A percentile compares a stretch with the other conserved stretches of the same genome.
These are phyloP conservation scores for Hyalella azteca DNA, from an alignment of 2,888 invertebrate genomes.

Conservation along the genomic window DNA sequence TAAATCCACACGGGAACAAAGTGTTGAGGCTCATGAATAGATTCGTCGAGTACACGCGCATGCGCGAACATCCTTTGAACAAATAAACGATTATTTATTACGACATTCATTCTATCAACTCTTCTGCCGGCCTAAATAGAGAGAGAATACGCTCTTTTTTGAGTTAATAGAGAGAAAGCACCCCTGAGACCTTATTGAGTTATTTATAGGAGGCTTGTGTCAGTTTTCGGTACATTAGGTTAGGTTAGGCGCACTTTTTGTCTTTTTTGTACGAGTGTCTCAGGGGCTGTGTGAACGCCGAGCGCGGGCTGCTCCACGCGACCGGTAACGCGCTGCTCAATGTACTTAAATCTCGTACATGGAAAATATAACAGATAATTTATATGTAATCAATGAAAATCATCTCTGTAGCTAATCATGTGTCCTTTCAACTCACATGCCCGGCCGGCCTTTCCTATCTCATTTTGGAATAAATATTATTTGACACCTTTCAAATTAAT, in stretches of 20 bases:
- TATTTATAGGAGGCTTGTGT: conserved; percentile 36
- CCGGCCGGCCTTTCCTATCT: too few species aligned
- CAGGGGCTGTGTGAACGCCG: too few species aligned
- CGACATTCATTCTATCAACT: not conserved
- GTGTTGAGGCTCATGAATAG: not conserved
- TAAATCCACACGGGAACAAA: conserved; percentile 25
- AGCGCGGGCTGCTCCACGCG: too few species aligned
- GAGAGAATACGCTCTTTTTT: conserved; percentile 7
- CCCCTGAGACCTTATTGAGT: conserved; percentile 19
- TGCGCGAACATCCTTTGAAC: not conserved
- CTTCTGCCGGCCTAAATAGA: not conserved
- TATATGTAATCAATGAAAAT: too few species aligned
- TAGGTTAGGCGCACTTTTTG: conserved; percentile 18
- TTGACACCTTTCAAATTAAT: too few species aligned
- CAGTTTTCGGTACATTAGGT: conserved; percentile 32
- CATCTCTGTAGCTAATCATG: too few species aligned
- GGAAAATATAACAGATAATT: too few species aligned
- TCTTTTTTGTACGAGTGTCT: not conserved
- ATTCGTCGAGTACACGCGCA: conserved; percentile 8
- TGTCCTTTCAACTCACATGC: too few species aligned
- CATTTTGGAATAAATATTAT: too few species aligned
- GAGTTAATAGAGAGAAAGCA: conserved; percentile 32
- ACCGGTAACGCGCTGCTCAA: too few species aligned
- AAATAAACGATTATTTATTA: conserved; percentile 10
- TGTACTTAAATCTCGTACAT: too few species aligned